These are phyloP conservation scores for Tokudaia tokunoshimensis DNA, from an alignment of 2,797 vertebrate genomes.

Conservation along the genomic window DNA sequence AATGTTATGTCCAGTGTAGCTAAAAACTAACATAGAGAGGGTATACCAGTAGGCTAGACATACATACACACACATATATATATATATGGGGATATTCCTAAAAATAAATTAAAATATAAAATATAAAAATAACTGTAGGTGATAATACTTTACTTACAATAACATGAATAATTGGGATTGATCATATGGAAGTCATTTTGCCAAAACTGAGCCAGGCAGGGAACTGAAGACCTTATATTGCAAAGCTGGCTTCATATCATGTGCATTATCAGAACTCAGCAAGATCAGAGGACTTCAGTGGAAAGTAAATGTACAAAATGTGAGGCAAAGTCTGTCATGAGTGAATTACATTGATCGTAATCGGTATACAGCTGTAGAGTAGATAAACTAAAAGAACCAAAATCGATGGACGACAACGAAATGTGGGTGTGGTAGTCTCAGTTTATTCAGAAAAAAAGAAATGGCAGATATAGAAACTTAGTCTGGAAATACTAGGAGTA, in stretches of 20 bases:
- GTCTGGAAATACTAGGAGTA: neutral
- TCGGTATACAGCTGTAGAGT: neutral
- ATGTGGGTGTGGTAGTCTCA: neutral
- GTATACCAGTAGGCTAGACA: neutral
- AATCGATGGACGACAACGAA: neutral
- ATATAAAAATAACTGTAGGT: neutral
- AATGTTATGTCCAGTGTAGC: neutral
- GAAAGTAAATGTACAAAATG: neutral
- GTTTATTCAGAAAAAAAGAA: neutral
- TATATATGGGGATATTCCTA: fast-evolving
- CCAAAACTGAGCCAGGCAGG: neutral
- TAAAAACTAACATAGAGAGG: neutral
- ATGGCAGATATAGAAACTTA: neutral
- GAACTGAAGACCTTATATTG: neutral
- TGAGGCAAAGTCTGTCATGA: neutral
- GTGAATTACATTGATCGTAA: neutral
- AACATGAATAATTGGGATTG: neutral
- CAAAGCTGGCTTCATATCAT: neutral
- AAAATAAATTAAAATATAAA: neutral
- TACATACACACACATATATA: no score
- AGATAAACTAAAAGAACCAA: neutral
- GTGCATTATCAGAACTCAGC: neutral
- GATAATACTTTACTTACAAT: neutral
- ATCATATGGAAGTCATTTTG: neutral
- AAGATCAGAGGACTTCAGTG: neutral